Conservation (phyloP, 2,888 invertebrate species). For the Aphodius granarius region DNA sequence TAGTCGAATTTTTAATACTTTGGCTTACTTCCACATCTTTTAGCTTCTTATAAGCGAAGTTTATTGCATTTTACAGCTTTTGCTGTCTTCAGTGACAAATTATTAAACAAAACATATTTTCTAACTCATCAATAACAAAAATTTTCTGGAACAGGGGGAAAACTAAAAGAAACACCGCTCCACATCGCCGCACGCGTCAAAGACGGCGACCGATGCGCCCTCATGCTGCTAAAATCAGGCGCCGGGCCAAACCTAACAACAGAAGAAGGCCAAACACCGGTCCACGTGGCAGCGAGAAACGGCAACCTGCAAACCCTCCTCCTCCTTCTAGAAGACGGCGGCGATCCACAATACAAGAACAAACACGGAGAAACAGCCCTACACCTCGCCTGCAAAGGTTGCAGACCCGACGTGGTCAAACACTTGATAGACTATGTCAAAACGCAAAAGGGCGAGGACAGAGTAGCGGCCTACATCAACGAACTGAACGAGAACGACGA, state of each 20-base stretch:
- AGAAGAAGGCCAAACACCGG: constrained; percentile 95
- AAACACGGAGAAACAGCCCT: constrained; percentile 96
- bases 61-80: background rate
- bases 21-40: no score
- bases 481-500: constrained; percentile 90
- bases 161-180: constrained; percentile 89
- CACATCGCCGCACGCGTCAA: constrained; percentile 96
- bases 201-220: constrained; percentile 90
- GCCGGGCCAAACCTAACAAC: constrained; percentile 95
- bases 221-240: constrained; percentile 97
- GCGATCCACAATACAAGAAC: constrained; percentile 88
- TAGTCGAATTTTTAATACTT: background rate
- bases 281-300: constrained; percentile 92
- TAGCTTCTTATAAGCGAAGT: background rate
- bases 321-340: constrained; percentile 89
- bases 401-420: constrained; percentile 81
- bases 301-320: constrained; percentile 87
- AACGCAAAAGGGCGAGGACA: constrained; percentile 72
- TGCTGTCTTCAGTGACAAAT: background rate
- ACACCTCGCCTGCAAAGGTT: constrained; percentile 89
- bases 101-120: constrained; percentile 2
- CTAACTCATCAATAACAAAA: constrained; percentile 7
- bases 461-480: constrained; percentile 85
- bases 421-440: constrained; percentile 85
- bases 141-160: constrained; percentile 63